A percentile compares a stretch with the other conserved stretches of the same genome.
phyloP scores from a whole-genome alignment of 2,113 vertebrate genomes.

The Hiodon alosoides region DNA sequence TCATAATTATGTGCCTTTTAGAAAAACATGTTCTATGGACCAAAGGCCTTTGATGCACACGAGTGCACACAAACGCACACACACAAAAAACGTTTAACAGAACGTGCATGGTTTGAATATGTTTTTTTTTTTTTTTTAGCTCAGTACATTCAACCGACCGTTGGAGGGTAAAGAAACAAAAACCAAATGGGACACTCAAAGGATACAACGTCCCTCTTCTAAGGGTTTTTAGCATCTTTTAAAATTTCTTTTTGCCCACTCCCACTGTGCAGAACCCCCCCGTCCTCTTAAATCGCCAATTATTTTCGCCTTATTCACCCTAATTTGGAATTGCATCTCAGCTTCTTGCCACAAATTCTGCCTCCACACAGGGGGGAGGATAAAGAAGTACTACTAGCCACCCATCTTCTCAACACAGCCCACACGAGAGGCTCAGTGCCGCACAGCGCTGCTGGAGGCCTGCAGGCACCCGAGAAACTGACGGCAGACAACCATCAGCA shows the following conservation, averaged over 20 bases:
- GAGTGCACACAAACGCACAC: slow-evolving; percentile 23
- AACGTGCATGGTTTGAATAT: slow-evolving; percentile 39
- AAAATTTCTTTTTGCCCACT: slow-evolving; percentile 30
- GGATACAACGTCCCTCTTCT: slow-evolving; percentile 44
- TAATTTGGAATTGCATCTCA: not conserved
- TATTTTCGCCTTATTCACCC: not conserved
- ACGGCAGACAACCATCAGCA: too few species aligned
- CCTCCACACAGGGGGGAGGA: too few species aligned
- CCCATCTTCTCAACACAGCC: too few species aligned
- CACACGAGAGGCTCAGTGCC: too few species aligned
- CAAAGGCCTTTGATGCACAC: slow-evolving; percentile 32
- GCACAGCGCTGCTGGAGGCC: too few species aligned
- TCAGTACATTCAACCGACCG: slow-evolving; percentile 49
- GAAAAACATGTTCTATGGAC: slow-evolving; percentile 52
- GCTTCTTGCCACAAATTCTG: not conserved
- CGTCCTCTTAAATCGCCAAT: not conserved
- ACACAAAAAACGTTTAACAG: slow-evolving; percentile 42
- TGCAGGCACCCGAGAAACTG: too few species aligned
- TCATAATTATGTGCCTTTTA: slow-evolving; percentile 53
- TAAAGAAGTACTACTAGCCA: too few species aligned
- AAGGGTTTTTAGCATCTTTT: slow-evolving; percentile 43
- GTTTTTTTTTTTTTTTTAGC: slow-evolving; percentile 40
- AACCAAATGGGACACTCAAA: slow-evolving; percentile 12
- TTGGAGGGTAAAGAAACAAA: slow-evolving; percentile 34
- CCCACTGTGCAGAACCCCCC: not conserved